Percentiles rank a stretch among this genome's conserved stretches.
Evolutionary conservation across 2,797 vertebrate genomes (phyloP).

Genomic region (Rhabdophis nuchalis): DNA sequence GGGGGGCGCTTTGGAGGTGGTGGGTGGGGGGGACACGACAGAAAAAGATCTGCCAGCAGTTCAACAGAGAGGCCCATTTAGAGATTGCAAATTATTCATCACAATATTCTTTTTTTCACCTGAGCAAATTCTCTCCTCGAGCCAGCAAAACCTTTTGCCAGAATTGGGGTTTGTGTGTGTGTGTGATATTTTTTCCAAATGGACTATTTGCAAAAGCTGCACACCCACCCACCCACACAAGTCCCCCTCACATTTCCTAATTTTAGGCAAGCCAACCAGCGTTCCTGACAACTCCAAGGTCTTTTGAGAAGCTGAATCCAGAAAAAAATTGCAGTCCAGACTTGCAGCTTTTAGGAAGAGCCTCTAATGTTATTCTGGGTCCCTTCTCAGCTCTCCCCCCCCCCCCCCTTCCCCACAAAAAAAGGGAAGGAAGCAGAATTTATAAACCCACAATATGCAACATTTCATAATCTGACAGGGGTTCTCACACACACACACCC

Average conservation of each 20-base stretch:
- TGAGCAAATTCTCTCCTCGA: background rate
- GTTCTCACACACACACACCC: too few relatives aligned
- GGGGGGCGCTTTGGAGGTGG: too few relatives aligned
- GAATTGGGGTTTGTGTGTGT: background rate
- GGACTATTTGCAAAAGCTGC: background rate
- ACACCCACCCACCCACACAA: background rate
- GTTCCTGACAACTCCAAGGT: background rate
- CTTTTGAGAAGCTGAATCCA: background rate
- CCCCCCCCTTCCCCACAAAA: background rate
- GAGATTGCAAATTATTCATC: background rate
- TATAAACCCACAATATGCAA: background rate
- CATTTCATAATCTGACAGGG: background rate
- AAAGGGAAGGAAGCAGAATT: too few relatives aligned
- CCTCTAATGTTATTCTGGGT: background rate
- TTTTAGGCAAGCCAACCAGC: background rate
- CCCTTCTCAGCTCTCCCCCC: background rate
- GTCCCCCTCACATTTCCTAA: background rate
- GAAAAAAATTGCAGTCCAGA: too few relatives aligned
- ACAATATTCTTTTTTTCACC: background rate
- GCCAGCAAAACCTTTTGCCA: background rate
- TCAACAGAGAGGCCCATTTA: background rate
- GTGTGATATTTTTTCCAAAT: background rate
- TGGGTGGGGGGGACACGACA: rapidly evolving
- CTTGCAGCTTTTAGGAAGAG: too few relatives aligned
- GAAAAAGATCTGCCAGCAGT: background rate